These are phyloP conservation scores for Pampusana beccarii DNA, from an alignment of 2,113 vertebrate genomes.

Conservation along the genomic window DNA sequence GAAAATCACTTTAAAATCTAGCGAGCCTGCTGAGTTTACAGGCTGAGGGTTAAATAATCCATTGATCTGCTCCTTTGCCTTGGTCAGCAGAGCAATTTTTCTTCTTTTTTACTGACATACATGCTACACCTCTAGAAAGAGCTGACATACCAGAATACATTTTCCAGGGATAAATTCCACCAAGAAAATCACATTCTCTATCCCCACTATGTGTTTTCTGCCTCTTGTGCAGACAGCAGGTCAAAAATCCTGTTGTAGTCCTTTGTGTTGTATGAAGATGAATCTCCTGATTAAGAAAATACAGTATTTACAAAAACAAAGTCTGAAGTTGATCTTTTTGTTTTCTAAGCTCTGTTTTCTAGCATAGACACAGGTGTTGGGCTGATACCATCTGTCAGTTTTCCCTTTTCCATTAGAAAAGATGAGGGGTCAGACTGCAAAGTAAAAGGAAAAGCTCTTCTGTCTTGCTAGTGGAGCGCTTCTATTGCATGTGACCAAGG, in stretches of 20 bases:
- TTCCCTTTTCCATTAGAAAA: not conserved
- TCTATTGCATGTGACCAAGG: not conserved
- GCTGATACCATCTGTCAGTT: not conserved
- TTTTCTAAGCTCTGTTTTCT: not conserved
- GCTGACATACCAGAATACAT: not conserved
- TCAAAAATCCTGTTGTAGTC: not conserved
- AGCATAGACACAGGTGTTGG: rapidly evolving
- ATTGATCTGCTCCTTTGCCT: not conserved
- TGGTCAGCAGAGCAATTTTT: not conserved
- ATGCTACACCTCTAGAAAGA: not conserved
- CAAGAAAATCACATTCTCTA: not conserved
- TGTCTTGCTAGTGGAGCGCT: not conserved
- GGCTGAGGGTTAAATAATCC: not conserved
- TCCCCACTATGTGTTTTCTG: not conserved
- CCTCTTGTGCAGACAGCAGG: not conserved
- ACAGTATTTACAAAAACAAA: not conserved
- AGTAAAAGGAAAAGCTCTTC: not conserved
- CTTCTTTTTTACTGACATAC: not conserved
- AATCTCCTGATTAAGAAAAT: not conserved
- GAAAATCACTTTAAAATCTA: not conserved
- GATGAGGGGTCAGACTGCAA: not conserved
- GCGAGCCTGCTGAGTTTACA: not conserved
- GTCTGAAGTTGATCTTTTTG: not conserved
- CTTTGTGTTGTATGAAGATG: not conserved
- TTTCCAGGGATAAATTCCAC: not conserved